phyloP scores from a whole-genome alignment of 2,797 vertebrate species.

The Crocidura indochinensis region DNA sequence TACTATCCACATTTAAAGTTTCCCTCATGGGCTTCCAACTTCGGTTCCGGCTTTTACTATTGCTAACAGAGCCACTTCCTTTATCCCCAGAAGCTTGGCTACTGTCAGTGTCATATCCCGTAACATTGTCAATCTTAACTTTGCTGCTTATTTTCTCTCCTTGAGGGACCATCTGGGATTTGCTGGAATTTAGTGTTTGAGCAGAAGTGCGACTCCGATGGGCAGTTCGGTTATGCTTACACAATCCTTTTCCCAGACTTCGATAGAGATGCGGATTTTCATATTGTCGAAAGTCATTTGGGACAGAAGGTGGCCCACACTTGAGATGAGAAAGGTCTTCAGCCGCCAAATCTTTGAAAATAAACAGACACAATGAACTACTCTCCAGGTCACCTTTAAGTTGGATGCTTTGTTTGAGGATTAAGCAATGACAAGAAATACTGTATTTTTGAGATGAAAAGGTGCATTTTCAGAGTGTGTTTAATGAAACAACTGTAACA shows the following conservation, averaged over 20 bases:
- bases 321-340: slow-evolving; percentile 84
- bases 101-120: slow-evolving; percentile 96
- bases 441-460: background rate
- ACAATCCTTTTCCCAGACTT: slow-evolving; percentile 95
- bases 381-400: slow-evolving; percentile 3
- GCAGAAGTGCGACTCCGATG: slow-evolving; percentile 85
- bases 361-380: background rate
- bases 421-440: background rate
- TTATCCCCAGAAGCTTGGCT: slow-evolving; percentile 94
- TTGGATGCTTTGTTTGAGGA: background rate
- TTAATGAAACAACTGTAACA: background rate
- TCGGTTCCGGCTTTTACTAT: slow-evolving; percentile 88
- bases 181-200: slow-evolving; percentile 74
- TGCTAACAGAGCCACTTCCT: slow-evolving; percentile 77
- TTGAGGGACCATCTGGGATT: slow-evolving; percentile 81
- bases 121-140: slow-evolving; percentile 83
- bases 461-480: background rate
- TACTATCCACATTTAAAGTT: slow-evolving; percentile 97
- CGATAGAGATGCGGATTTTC: slow-evolving; percentile 91
- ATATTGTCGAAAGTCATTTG: slow-evolving; percentile 92
- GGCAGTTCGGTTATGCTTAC: slow-evolving; percentile 88
- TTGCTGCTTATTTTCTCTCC: slow-evolving; percentile 83
- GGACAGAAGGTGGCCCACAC: slow-evolving; percentile 86
- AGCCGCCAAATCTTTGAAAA: slow-evolving; percentile 83
- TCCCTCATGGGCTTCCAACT: slow-evolving; percentile 96